Base-by-base conservation (phyloP, 2,113 vertebrate species). In the Dolichotis patagonum region DNA sequence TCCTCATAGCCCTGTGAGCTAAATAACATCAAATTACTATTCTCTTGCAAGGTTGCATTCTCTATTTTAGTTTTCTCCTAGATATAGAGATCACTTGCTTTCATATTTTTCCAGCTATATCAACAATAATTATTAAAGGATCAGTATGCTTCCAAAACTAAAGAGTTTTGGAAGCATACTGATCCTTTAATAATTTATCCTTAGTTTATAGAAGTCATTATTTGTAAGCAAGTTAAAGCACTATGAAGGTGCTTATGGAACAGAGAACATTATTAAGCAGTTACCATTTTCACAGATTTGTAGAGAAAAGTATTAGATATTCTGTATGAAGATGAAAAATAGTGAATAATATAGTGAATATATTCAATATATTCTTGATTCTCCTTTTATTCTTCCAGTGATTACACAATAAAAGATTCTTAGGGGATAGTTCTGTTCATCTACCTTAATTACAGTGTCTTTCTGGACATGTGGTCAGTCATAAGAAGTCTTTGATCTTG, bases 401-500 rank as follows among this genome's bases (percentile, higher is more conserved):
- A n/a, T 95, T 77, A 65, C 32, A 80, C 16, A 75, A 85, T 82
- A 85, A 83, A 90, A 81, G 41, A n/a, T 26, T 89, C 54, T 71
- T 65, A 83, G 1, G 3, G 26, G 6, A 58, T 84, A 26, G 67
- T 87, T 81, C 60, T 81, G 43, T 78, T 96, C 30, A 49, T 67
- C 38, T 56, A 28, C 35, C 49, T 92, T 96, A 95, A 88, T 96
- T 73, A 67, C 10, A 62, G 26, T 90, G 43, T 90, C 71, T 88
- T 71, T 88, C 62, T 89, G 65, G n/a, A 77, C 60, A 43, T 49
- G 63, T 6, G 26, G 62, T 81, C 84, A 71, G 5, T 91, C 1
- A 0, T 75, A 60, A 90, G 35, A 58, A 38, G n/a, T 9, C 81
- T 96, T 98, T 96, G 75, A 95, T 95, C 91, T 96, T 90, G 24